Percentiles rank a stretch among this genome's conserved stretches.
Conservation (phyloP, 2,888 invertebrate genomes). For the Plebejus argus region DNA sequence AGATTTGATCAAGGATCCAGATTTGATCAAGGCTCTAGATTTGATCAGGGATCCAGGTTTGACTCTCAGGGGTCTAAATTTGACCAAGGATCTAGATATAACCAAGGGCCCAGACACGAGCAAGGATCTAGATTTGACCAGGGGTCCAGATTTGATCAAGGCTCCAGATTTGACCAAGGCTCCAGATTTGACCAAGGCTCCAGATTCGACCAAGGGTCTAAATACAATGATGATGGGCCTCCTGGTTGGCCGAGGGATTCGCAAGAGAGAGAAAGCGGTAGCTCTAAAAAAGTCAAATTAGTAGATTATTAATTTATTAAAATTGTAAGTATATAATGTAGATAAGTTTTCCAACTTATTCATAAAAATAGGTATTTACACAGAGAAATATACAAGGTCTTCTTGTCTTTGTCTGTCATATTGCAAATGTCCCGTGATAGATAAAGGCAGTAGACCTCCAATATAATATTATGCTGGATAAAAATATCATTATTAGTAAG, state of each 20-base stretch:
- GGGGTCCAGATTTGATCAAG: not conserved
- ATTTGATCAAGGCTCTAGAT: slow-evolving; percentile 47
- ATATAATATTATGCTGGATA: not conserved
- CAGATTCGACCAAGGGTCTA: slow-evolving; percentile 49
- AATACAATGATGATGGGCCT: slow-evolving; percentile 37
- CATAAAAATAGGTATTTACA: not conserved
- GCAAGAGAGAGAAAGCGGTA: slow-evolving; percentile 43
- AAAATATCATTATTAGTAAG: not conserved
- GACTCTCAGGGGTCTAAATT: not conserved
- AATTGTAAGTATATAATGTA: not conserved
- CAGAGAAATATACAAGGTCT: not conserved
- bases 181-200: slow-evolving; percentile 47
- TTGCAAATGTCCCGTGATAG: too few species aligned
- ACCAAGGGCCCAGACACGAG: not conserved
- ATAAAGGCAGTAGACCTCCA: not conserved
- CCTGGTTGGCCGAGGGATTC: slow-evolving; percentile 39
- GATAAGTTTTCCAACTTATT: not conserved
- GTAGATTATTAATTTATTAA: slow-evolving; percentile 60
- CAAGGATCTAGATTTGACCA: not conserved
- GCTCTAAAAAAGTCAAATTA: slow-evolving; percentile 62
- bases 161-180: slow-evolving; percentile 29
- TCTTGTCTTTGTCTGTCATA: not conserved
- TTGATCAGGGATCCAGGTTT: slow-evolving; percentile 37
- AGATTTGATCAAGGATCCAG: slow-evolving; percentile 49
- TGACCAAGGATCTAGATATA: not conserved